Percentiles rank a stretch among this genome's conserved stretches.
These are phyloP conservation scores for Thecophora atra DNA, from an alignment of 2,888 invertebrate genomes.

Conservation along the genomic window DNA sequence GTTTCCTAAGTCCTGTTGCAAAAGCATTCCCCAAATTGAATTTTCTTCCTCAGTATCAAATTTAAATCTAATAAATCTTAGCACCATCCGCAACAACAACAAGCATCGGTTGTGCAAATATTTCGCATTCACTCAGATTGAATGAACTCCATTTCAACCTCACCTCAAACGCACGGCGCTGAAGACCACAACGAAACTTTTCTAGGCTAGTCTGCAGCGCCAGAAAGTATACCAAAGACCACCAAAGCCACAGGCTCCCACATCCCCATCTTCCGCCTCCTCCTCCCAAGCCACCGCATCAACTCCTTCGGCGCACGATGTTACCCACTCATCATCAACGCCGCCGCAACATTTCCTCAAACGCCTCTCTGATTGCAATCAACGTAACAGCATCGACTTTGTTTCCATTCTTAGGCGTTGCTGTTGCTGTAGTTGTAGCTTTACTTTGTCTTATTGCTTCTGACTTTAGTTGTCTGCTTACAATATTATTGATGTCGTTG, in stretches of 20 bases:
- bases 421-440: background rate
- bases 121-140: background rate
- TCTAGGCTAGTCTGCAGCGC: background rate
- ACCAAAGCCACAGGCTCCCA: background rate
- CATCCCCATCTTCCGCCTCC: background rate
- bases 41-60: background rate
- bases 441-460: background rate
- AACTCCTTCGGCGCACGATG: background rate
- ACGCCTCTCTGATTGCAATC: slow-evolving; percentile 8
- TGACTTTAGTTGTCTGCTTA: background rate
- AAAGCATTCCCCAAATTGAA: too few relatives aligned
- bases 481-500: background rate
- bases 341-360: background rate
- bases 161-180: background rate
- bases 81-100: background rate
- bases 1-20: too few relatives aligned
- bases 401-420: background rate
- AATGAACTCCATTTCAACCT: background rate
- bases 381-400: background rate
- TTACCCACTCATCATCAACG: background rate
- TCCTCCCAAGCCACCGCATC: background rate
- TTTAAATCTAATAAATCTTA: background rate
- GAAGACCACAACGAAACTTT: background rate
- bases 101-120: background rate
- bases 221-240: background rate